Conservation (phyloP, 2,797 vertebrate genomes). For the Ptychobarbus kaznakovi region DNA sequence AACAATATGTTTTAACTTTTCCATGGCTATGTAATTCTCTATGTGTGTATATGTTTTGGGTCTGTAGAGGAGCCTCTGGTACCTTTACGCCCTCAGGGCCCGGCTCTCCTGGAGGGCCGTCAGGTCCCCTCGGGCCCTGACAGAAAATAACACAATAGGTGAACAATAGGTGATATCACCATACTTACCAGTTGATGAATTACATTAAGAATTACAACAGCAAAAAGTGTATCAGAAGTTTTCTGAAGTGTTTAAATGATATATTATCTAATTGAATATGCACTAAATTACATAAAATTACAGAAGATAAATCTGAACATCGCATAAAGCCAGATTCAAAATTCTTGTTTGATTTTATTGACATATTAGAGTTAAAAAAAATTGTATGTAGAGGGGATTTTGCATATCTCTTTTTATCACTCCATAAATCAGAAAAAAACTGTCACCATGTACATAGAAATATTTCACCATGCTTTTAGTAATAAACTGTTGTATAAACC, state of each 20-base stretch:
- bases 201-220: neutral
- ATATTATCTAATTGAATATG: neutral
- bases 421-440: neutral
- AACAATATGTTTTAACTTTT: neutral
- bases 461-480: neutral
- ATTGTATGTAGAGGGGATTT: neutral
- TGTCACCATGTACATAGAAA: neutral
- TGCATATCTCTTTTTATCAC: neutral
- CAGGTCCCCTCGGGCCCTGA: constrained; percentile 89
- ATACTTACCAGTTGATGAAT: neutral
- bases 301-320: neutral
- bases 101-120: constrained; percentile 87
- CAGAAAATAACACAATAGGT: constrained; percentile 58
- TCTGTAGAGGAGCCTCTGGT: neutral
- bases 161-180: neutral
- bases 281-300: neutral
- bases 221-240: neutral
- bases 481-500: neutral
- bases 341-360: neutral
- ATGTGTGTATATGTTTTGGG: neutral
- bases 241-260: neutral
- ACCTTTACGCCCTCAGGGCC: constrained; percentile 91
- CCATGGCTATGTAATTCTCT: neutral
- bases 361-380: neutral
- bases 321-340: neutral